Conservation (phyloP, 2,888 invertebrate genomes). For the Agrilus biguttatus region DNA sequence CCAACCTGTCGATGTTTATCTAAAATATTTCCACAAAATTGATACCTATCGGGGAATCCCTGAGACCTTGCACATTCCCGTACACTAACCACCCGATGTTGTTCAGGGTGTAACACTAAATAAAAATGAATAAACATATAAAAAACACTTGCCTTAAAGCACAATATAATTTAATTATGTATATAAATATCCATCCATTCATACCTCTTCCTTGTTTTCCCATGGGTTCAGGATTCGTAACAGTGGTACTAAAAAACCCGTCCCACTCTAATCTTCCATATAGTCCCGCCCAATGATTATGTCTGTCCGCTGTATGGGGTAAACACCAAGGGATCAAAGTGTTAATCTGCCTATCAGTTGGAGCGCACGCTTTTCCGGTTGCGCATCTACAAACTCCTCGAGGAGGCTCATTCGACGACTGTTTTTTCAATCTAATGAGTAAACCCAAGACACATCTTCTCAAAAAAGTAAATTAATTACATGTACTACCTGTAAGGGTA, state of each 20-base stretch:
- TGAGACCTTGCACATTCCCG: constrained; percentile 78
- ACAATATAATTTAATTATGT: background rate
- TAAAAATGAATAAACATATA: constrained; percentile 7
- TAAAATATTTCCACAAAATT: constrained; percentile 58
- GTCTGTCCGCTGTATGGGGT: constrained; percentile 73
- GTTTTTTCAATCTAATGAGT: constrained; percentile 36
- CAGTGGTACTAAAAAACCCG: constrained; percentile 73
- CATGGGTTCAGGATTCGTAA: constrained; percentile 81
- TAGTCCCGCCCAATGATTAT: constrained; percentile 77
- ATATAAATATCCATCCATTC: background rate
- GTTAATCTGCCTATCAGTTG: constrained; percentile 60
- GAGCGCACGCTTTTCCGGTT: constrained; percentile 47
- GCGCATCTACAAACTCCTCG: constrained; percentile 72
- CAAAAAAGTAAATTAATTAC: constrained; percentile 21
- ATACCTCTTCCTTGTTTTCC: constrained; percentile 66
- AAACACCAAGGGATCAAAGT: constrained; percentile 82
- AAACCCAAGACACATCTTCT: background rate
- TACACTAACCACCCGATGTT: constrained; percentile 70
- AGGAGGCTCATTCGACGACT: constrained; percentile 30
- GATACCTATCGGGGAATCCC: constrained; percentile 65
- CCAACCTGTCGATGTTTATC: constrained; percentile 77
- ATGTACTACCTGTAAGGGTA: constrained; percentile 40
- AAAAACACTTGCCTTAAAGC: background rate
- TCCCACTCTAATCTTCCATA: constrained; percentile 73
- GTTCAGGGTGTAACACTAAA: constrained; percentile 62